These are phyloP conservation scores for Trichomycterus rosablanca DNA, from an alignment of 2,113 vertebrate species.

Conservation along the genomic window DNA sequence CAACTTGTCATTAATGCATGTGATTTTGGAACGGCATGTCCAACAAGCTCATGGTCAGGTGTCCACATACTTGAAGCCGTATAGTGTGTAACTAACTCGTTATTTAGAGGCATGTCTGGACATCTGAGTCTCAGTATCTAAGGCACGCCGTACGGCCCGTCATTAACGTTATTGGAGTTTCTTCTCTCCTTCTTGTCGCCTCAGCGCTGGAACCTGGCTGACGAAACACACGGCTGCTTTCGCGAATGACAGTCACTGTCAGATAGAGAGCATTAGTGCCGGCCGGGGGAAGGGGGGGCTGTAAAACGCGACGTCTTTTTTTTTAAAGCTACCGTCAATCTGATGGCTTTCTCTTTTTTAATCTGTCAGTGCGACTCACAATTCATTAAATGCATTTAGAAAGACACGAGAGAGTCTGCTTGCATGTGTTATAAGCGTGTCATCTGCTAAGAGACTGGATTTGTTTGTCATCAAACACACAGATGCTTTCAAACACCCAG, in stretches of 20 bases:
- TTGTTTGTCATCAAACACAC: constrained; percentile 55
- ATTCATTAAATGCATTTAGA: constrained; percentile 71
- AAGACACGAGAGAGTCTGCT: constrained; percentile 60
- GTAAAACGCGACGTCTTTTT: constrained; percentile 46
- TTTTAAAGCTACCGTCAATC: constrained; percentile 68
- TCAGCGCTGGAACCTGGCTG: constrained; percentile 57
- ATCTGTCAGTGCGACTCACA: constrained; percentile 54
- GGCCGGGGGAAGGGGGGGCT: not conserved
- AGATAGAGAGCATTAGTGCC: constrained; percentile 56
- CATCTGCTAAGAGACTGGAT: constrained; percentile 59
- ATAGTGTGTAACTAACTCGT: no score
- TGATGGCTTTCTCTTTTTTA: constrained; percentile 61
- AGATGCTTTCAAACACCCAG: constrained; percentile 42
- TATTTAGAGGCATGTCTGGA: constrained; percentile 53
- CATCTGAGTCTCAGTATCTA: constrained; percentile 44
- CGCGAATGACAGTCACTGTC: constrained; percentile 71
- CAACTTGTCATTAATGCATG: no score
- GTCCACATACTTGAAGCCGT: no score
- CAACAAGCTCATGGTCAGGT: no score
- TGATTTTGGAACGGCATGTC: no score
- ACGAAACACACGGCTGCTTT: constrained; percentile 57
- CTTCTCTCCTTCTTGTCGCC: constrained; percentile 62
- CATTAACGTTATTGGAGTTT: constrained; percentile 66
- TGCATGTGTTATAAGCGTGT: constrained; percentile 61
- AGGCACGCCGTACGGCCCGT: constrained; percentile 54